Evolutionary conservation across 2,797 vertebrate species (phyloP).

Genomic region (Eleutherodactylus coqui): DNA sequence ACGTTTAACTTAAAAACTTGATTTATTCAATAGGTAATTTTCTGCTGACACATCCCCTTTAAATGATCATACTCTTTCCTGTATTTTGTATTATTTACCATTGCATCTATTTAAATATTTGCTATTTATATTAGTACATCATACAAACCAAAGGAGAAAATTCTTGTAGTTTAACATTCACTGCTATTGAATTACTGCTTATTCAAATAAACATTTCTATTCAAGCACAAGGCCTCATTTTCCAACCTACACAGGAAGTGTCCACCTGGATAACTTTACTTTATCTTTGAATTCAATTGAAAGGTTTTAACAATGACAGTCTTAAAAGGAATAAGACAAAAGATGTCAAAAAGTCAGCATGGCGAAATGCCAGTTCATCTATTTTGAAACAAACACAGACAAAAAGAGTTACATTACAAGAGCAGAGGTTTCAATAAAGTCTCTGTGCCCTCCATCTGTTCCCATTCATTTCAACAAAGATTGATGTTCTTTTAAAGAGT

Average conservation of each 20-base stretch:
- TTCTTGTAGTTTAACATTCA: neutral
- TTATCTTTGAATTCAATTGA: conserved; percentile 38
- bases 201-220: conserved; percentile 16
- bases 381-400: conserved; percentile 42
- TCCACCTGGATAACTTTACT: conserved; percentile 46
- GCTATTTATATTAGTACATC: neutral
- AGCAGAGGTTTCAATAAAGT: conserved; percentile 32
- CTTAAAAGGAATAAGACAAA: conserved; percentile 37
- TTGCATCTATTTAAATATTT: neutral
- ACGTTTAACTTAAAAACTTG: too few species aligned
- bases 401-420: conserved; percentile 44
- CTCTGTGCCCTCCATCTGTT: conserved; percentile 45
- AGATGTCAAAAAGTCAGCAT: conserved; percentile 36
- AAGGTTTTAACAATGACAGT: conserved; percentile 38
- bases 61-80: neutral
- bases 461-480: conserved; percentile 34
- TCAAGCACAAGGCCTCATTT: neutral
- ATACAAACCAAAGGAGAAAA: neutral
- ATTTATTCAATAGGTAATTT: neutral
- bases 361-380: conserved; percentile 45
- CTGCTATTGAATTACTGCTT: conserved; percentile 15
- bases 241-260: conserved; percentile 36
- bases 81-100: neutral
- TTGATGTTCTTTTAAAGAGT: conserved; percentile 29
- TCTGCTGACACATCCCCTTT: neutral